Conservation (phyloP, 2,888 invertebrate genomes). For the Punctoribates punctum region DNA sequence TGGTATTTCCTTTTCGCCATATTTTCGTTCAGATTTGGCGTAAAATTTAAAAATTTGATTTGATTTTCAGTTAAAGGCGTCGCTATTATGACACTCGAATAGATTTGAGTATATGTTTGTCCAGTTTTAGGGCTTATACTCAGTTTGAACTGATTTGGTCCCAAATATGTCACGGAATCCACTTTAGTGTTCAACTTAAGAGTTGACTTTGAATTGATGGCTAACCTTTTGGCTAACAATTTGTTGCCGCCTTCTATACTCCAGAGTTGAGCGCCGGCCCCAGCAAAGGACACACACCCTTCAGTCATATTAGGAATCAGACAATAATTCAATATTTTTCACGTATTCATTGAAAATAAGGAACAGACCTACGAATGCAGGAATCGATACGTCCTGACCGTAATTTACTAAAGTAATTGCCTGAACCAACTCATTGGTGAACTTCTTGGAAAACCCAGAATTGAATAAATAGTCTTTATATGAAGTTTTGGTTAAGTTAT, state of each 20-base stretch:
- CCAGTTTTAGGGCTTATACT: constrained; percentile 3
- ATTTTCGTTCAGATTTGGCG: constrained; percentile 49
- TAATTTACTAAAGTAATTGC: constrained; percentile 61
- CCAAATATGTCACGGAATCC: constrained; percentile 49
- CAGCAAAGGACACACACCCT: constrained; percentile 58
- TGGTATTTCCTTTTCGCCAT: constrained; percentile 56
- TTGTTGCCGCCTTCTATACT: constrained; percentile 62
- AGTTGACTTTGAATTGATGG: constrained; percentile 55
- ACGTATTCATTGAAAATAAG: too few species aligned
- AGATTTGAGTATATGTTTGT: constrained; percentile 49
- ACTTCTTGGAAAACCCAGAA: constrained; percentile 55
- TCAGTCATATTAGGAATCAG: neutral
- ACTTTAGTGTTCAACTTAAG: constrained; percentile 53
- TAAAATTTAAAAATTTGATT: constrained; percentile 57
- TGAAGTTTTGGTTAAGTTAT: constrained; percentile 55
- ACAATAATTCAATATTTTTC: neutral
- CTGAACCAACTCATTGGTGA: constrained; percentile 61
- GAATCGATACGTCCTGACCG: constrained; percentile 60
- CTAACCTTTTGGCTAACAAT: constrained; percentile 54
- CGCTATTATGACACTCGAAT: constrained; percentile 62
- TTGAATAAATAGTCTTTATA: constrained; percentile 53
- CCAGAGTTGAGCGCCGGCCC: constrained; percentile 59
- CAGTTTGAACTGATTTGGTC: constrained; percentile 16
- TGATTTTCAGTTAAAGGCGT: constrained; percentile 55
- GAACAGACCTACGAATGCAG: constrained; percentile 56